Evolutionary conservation across 1,140 invertebrate genomes (phyloP), one percentile per base, ranked within the genome.

Genomic region (Mylabris phalerata): DNA sequence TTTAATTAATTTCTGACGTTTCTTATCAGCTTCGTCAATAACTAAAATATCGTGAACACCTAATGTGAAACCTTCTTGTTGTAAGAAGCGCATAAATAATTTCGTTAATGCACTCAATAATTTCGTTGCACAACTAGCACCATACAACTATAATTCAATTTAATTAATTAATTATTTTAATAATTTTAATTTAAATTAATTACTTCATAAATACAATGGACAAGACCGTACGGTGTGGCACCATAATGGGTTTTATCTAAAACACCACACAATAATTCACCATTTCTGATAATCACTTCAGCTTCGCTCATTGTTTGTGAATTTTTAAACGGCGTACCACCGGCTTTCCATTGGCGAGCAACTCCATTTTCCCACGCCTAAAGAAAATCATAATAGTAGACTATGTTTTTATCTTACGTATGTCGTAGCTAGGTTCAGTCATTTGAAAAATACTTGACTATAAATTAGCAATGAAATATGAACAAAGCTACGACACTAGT

Each of bases 181-280:
- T 39, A 42, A 52, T 11, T 19, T 11, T 9, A 55, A 47, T 61
- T 70, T 83, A 82, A 32, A 32, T 32, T 32, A 32, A 4, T 32
- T 32, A 32, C 32, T 77, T 97, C 95, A 76, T 90, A 95, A 73
- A 95, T 86, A 62, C 89, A 89, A 72, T 98, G 95, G 11, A 97
- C 84, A 9, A 99, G 80, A 66, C 96, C 92, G 75, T 90, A 98
- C 3, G 90, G 85, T 1, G 95, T 95, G 0, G 95, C 87, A 13
- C 98, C 98, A 75, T 93, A 95, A 71, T 98, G 95, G 32, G 86
- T 89, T 77, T 99, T 99, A 75, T 99, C 98, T 40, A 99, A 77
- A n/a, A 99, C 86, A 3, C 98, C 98, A 66, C 80, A 85, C 1
- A 98, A 70, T 6, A 99, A 75, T 75, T 98, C 88, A 5, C 96